Evolutionary conservation across 64 coral and sea anemone genomes (phyloP), one percentile per base, ranked within the genome.

Genomic region (Porites lutea): DNA sequence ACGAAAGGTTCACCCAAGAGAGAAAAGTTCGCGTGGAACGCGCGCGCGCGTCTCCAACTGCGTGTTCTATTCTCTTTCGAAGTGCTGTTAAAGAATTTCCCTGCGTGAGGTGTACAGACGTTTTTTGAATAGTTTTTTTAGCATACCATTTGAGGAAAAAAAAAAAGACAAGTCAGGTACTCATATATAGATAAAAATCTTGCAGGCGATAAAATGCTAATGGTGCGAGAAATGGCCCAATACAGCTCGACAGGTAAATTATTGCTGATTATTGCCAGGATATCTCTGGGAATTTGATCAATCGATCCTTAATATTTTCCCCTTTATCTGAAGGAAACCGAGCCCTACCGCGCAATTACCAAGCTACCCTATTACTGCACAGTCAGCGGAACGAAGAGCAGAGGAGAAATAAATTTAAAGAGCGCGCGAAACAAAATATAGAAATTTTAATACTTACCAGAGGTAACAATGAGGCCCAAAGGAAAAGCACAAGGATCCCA

Each of bases 111-210:
- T 83, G 44, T 19, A 13, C 52, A 67, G 48, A 67, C 45, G 18
- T 45, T 83, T 67, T 67, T 9, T 47, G 10, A n/a, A 83, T 19
- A 46, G 46, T 67, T 52, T 15, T 15, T 65, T 83, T 65, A 50
- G 48, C 19, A 67, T 18, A 49, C 62, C 13, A 83, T 7, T 49
- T 65, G 23, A 37, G 27, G 13, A 16, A 65, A 67, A 83, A 67
- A 83, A 13, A 20, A 69, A 19, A 48, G 73, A 45, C 8, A 11
- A 37, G 23, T 16, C 46, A 19, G 13, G 64, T 82, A 64, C 45
- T n/a, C 64, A 18, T 47, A 67, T 61, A 64, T 46, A 83, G 81
- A 83, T 49, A 83, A 83, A 65, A 50, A 83, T 65, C 79, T 65
- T 48, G 13, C 27, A 45, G 13, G 13, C 27, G 58, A 83, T 66